Percentiles rank a stretch among this genome's conserved stretches.
Evolutionary conservation across 53 echinoderm and acorn worm species (phyloP).

Genomic region (Paracentrotus lividus): DNA sequence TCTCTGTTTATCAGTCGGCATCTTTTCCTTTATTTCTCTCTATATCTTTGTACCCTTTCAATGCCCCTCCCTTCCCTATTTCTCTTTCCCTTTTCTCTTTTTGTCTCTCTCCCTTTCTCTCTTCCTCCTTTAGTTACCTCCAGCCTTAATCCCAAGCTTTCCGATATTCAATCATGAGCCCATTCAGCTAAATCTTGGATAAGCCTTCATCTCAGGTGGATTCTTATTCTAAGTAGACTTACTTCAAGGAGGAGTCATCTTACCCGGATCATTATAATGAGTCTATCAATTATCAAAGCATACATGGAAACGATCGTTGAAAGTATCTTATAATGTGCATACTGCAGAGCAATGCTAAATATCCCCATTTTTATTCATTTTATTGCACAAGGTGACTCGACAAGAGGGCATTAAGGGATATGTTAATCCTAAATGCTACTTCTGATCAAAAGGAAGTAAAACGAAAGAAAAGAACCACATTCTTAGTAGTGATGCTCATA

Average conservation of each 20-base stretch:
- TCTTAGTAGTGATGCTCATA: no score
- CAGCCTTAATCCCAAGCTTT: constrained; percentile 38
- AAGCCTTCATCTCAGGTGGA: constrained; percentile 45
- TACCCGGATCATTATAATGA: neutral
- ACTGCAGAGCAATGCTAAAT: neutral
- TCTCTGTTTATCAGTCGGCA: neutral
- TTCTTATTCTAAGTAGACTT: constrained; percentile 17
- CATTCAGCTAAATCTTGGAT: constrained; percentile 39
- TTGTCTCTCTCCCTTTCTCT: neutral
- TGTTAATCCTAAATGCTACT: neutral
- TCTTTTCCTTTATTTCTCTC: neutral
- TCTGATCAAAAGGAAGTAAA: neutral
- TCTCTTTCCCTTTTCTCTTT: neutral
- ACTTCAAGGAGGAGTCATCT: constrained; percentile 10
- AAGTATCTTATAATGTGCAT: neutral
- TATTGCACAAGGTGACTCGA: neutral
- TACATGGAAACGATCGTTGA: neutral
- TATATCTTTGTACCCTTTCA: neutral
- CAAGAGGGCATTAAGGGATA: neutral
- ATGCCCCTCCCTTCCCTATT: neutral
- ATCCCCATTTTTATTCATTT: neutral
- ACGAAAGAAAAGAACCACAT: no score
- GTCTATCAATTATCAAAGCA: constrained; percentile 26
- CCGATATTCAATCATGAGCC: constrained; percentile 41
- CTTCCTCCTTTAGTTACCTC: constrained; percentile 23